Evolutionary conservation across 2,113 vertebrate genomes (phyloP).

Genomic region (Myiagra hebetior): DNA sequence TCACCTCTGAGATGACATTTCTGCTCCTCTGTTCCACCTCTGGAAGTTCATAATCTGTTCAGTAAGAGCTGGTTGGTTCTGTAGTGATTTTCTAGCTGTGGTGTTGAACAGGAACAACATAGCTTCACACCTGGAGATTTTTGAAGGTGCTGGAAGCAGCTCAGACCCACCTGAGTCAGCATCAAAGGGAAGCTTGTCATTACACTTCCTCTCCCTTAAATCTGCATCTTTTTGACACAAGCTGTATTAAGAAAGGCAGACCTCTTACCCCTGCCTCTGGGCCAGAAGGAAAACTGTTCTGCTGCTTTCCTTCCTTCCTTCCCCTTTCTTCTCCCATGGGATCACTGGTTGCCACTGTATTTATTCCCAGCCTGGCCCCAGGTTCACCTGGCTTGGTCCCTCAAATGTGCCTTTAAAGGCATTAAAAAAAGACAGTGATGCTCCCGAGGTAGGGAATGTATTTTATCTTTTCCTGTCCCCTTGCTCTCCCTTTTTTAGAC

Average conservation of each 20-base stretch:
- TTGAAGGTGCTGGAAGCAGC: not conserved
- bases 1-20: not conserved
- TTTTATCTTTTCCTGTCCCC: not conserved
- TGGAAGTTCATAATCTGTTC: not conserved
- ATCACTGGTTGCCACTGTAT: not conserved
- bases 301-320: not conserved
- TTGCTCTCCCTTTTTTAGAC: not conserved
- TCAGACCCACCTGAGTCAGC: not conserved
- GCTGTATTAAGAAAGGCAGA: not conserved
- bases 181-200: not conserved
- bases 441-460: not conserved
- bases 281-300: not conserved
- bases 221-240: not conserved
- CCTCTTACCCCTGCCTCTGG: not conserved
- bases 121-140: not conserved
- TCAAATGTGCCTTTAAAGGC: not conserved
- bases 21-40: not conserved
- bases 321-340: rapidly evolving
- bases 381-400: not conserved
- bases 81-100: not conserved
- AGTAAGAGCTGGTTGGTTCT: not conserved
- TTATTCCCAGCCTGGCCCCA: not conserved
- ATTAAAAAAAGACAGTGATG: not conserved
- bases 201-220: not conserved
- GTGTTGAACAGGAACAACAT: rapidly evolving